These are phyloP conservation scores for Pseudopleuronectes americanus DNA, from an alignment of 2,797 vertebrate genomes.

Conservation along the genomic window DNA sequence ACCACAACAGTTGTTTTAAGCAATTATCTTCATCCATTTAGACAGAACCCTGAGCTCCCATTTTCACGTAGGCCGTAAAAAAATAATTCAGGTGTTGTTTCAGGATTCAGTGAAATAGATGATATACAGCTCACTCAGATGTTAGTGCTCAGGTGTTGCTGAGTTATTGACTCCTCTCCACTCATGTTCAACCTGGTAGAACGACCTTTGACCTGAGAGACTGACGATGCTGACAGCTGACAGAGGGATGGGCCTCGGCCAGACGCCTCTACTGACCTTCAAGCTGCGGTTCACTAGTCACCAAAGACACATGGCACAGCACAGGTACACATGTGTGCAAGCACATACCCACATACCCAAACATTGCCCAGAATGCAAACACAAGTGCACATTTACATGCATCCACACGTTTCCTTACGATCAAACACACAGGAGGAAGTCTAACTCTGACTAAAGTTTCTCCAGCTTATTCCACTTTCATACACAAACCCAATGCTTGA, in stretches of 20 bases:
- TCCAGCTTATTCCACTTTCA: background rate
- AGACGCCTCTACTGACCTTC: constrained; percentile 73
- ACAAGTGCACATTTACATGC: background rate
- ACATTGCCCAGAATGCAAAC: background rate
- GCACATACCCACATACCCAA: constrained; percentile 11
- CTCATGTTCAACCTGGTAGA: constrained; percentile 69
- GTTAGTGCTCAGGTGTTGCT: constrained; percentile 62
- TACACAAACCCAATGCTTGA: background rate
- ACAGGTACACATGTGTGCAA: constrained; percentile 23
- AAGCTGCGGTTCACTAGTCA: constrained; percentile 63
- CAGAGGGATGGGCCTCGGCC: constrained; percentile 76
- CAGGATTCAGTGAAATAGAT: constrained; percentile 26
- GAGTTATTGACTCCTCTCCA: constrained; percentile 66
- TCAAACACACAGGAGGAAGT: background rate
- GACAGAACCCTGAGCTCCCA: background rate
- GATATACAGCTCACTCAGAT: constrained; percentile 31
- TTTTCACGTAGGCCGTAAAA: background rate
- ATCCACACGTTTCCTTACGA: background rate
- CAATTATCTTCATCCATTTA: background rate
- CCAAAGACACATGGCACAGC: constrained; percentile 62
- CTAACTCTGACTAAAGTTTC: background rate
- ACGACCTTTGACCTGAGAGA: constrained; percentile 72
- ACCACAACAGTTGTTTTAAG: background rate
- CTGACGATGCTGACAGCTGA: constrained; percentile 74
- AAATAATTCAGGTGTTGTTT: constrained; percentile 13